phyloP scores from a whole-genome alignment of 2,113 vertebrate genomes.

The Cyprinodon tularosa region DNA sequence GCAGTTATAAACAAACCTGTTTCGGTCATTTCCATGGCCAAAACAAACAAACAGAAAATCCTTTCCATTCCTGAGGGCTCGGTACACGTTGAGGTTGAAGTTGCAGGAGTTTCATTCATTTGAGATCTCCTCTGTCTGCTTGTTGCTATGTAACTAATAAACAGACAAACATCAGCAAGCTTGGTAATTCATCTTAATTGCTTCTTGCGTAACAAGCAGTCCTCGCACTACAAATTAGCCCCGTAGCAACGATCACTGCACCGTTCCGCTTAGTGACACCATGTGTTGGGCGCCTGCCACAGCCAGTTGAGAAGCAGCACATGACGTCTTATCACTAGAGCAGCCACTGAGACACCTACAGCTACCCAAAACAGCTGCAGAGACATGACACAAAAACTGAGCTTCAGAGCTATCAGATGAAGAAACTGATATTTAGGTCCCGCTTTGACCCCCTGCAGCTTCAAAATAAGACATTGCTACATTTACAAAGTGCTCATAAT shows the following conservation, averaged over 20 bases:
- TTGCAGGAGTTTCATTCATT: slow-evolving; percentile 30
- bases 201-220: slow-evolving; percentile 20
- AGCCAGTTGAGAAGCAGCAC: slow-evolving; percentile 23
- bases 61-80: slow-evolving; percentile 55
- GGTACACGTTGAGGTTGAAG: slow-evolving; percentile 37
- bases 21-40: not conserved
- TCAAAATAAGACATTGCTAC: slow-evolving; percentile 62
- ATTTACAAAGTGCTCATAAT: slow-evolving; percentile 73
- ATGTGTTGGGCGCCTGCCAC: slow-evolving; percentile 14
- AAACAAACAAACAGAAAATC: not conserved
- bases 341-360: slow-evolving; percentile 51
- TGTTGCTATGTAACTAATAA: slow-evolving; percentile 45
- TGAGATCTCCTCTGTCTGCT: slow-evolving; percentile 10
- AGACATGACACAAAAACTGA: slow-evolving; percentile 45
- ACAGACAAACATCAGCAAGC: slow-evolving; percentile 35
- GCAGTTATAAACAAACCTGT: slow-evolving; percentile 18
- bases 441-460: slow-evolving; percentile 35
- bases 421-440: slow-evolving; percentile 34
- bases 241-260: not conserved
- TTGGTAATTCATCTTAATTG: slow-evolving; percentile 25
- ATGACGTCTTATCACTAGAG: slow-evolving; percentile 52
- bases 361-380: slow-evolving; percentile 46
- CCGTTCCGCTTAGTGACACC: slow-evolving; percentile 11
- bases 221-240: slow-evolving; percentile 24
- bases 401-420: slow-evolving; percentile 48